Evolutionary conservation across 2,888 invertebrate genomes (phyloP), one percentile per base, ranked within the genome.

Genomic region (Machimus atricapillus): DNA sequence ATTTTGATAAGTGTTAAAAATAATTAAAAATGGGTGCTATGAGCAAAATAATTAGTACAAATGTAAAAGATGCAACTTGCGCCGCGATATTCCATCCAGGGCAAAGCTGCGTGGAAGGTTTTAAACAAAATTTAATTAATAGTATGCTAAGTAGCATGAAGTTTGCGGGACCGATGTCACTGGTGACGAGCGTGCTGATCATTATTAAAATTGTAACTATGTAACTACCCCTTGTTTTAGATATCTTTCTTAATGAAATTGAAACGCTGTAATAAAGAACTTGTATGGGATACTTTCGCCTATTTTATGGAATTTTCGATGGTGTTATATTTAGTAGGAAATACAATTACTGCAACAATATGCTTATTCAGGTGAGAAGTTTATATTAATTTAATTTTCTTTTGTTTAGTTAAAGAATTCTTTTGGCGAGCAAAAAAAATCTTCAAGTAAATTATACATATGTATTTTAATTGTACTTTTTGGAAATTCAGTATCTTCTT

Each of bases 61-160:
- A 66, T 9, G 9, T 27, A 14, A 27, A 12, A 12, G 23, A 9
- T 3, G 89, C 89, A 66, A 86, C 78, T 58, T 91, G 91, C 87
- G 87, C 89, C 40, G 89, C 90, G 9, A 66, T 91, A 0, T 37
- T 90, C n/a, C 91, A 91, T 88, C 87, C 90, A 19, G 88, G 88
- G 9, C 8, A 4, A 6, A 87, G 89, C 27, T 91, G 91, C 77
- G 58, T 8, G 4, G 43, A 87, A 1, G 88, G 90, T 43, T 56
- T 89, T 0, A 23, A 89, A 0, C 81, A 87, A 7, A 89, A 90
- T 86, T 9, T 90, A 0, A 77, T 87, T 1, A 86, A 81, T 9
- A 89, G 88, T 56, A 14, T 88, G 2, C 40, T 88, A 76, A 90
- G 90, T 12, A 90, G 90, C 88, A 58, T 89, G 0, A 90, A 90